Evolutionary conservation across 1,140 invertebrate species (phyloP).

Genomic region (Olivierus martensii): DNA sequence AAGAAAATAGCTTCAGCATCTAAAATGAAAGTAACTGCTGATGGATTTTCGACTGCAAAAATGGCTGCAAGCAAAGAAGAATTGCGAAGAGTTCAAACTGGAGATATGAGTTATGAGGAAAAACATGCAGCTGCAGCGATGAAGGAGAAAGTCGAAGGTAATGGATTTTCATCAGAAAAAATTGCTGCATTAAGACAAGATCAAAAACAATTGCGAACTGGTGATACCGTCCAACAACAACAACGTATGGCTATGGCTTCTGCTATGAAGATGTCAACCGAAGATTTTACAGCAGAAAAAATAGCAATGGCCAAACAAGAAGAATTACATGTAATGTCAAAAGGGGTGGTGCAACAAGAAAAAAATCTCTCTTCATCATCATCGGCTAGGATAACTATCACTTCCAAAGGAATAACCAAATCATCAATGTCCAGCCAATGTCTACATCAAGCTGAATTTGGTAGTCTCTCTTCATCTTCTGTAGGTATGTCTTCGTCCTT

Average conservation of each 20-base stretch:
- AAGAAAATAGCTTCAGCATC: slow-evolving; percentile 59
- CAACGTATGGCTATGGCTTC: slow-evolving; percentile 59
- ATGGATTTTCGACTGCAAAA: slow-evolving; percentile 62
- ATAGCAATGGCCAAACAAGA: slow-evolving; percentile 68
- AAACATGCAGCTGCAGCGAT: slow-evolving; percentile 41
- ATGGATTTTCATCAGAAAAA: slow-evolving; percentile 60
- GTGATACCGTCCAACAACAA: slow-evolving; percentile 67
- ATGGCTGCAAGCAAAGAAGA: slow-evolving; percentile 54
- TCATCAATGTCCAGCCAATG: slow-evolving; percentile 34
- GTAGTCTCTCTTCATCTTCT: slow-evolving; percentile 1
- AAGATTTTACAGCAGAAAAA: slow-evolving; percentile 69
- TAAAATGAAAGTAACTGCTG: slow-evolving; percentile 50
- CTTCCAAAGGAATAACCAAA: slow-evolving; percentile 49
- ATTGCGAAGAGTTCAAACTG: slow-evolving; percentile 54
- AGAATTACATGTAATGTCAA: slow-evolving; percentile 60
- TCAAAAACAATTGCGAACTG: slow-evolving; percentile 50
- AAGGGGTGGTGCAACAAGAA: slow-evolving; percentile 38
- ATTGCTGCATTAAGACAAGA: slow-evolving; percentile 41
- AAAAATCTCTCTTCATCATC: slow-evolving; percentile 49
- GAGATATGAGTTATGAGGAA: slow-evolving; percentile 64
- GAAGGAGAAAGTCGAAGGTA: slow-evolving; percentile 49
- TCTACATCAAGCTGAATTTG: slow-evolving; percentile 10
- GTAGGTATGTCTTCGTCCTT: slow-evolving; percentile 1
- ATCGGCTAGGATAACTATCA: slow-evolving; percentile 53
- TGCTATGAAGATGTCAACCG: slow-evolving; percentile 66